phyloP scores from a whole-genome alignment of 2,888 invertebrate genomes.

The Drosophila emarginata region DNA sequence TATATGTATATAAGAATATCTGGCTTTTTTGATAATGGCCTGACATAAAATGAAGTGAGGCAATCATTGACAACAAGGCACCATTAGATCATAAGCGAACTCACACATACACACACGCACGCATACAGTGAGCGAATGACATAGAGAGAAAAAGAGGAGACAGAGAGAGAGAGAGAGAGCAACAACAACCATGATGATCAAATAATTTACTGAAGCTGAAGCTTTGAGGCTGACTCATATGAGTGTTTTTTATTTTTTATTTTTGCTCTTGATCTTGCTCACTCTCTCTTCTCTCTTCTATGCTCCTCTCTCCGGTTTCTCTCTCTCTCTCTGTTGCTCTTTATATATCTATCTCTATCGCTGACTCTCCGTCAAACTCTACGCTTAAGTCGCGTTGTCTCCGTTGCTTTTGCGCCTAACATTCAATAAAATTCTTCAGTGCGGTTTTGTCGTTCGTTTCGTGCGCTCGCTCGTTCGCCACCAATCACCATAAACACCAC shows the following conservation, averaged over 20 bases:
- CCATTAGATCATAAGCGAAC: slow-evolving; percentile 66
- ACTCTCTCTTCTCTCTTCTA: slow-evolving; percentile 21
- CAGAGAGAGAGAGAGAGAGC: neutral
- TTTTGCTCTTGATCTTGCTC: slow-evolving; percentile 12
- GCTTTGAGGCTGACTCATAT: slow-evolving; percentile 52
- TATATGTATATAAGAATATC: neutral
- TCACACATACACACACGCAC: slow-evolving; percentile 18
- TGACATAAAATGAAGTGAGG: slow-evolving; percentile 45
- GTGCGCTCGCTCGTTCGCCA: slow-evolving; percentile 63
- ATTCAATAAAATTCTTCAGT: slow-evolving; percentile 67
- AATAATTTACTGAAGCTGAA: slow-evolving; percentile 9
- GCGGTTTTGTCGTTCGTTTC: slow-evolving; percentile 70
- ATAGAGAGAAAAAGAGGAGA: neutral
- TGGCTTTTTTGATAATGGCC: slow-evolving; percentile 51
- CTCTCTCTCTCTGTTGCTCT: slow-evolving; percentile 22
- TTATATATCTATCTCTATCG: slow-evolving; percentile 24
- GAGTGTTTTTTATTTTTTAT: slow-evolving; percentile 11
- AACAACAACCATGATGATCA: slow-evolving; percentile 40
- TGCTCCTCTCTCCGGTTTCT: slow-evolving; percentile 7
- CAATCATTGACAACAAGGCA: slow-evolving; percentile 45
- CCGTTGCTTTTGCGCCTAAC: slow-evolving; percentile 34
- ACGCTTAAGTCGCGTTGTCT: slow-evolving; percentile 41
- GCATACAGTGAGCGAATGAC: neutral
- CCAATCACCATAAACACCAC: neutral
- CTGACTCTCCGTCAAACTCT: slow-evolving; percentile 30